A percentile compares a stretch with the other conserved stretches of the same genome.
phyloP scores from a whole-genome alignment of 2,797 vertebrate genomes.

The Gymnoscopelus braueri region DNA sequence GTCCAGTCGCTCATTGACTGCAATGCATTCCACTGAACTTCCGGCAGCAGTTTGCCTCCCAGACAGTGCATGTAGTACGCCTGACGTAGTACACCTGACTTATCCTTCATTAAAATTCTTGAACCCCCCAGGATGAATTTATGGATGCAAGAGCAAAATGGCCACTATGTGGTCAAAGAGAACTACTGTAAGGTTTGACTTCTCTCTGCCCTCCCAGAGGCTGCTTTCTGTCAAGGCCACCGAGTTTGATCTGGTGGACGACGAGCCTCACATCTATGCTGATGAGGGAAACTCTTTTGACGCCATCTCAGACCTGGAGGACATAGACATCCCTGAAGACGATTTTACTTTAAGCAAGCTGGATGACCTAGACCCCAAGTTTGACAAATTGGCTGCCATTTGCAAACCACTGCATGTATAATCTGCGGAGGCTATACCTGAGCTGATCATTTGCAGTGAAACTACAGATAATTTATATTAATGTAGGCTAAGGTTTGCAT shows the following conservation, averaged over 20 bases:
- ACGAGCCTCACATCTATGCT: conserved; percentile 49
- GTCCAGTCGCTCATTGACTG: no score
- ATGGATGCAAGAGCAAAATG: background rate
- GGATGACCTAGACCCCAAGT: conserved; percentile 46
- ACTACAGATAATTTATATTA: no score
- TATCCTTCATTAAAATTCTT: no score
- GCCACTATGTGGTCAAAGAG: background rate
- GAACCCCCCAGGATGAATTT: no score
- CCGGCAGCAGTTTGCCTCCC: no score
- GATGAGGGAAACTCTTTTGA: conserved; percentile 37
- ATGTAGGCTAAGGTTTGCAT: no score
- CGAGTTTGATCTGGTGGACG: conserved; percentile 29
- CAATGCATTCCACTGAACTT: no score
- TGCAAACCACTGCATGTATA: conserved; percentile 23
- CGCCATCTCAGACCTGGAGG: conserved; percentile 44
- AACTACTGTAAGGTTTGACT: background rate
- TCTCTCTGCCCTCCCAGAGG: conserved; percentile 45
- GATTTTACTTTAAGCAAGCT: conserved; percentile 27
- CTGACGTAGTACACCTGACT: no score
- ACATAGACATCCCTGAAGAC: conserved; percentile 22
- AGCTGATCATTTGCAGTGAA: no score
- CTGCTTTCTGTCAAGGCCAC: conserved; percentile 23
- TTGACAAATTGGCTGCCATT: conserved; percentile 55
- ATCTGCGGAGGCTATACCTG: no score
- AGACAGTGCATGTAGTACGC: no score